phyloP scores from a whole-genome alignment of 2,113 vertebrate species.

The Aegotheles bennettii region DNA sequence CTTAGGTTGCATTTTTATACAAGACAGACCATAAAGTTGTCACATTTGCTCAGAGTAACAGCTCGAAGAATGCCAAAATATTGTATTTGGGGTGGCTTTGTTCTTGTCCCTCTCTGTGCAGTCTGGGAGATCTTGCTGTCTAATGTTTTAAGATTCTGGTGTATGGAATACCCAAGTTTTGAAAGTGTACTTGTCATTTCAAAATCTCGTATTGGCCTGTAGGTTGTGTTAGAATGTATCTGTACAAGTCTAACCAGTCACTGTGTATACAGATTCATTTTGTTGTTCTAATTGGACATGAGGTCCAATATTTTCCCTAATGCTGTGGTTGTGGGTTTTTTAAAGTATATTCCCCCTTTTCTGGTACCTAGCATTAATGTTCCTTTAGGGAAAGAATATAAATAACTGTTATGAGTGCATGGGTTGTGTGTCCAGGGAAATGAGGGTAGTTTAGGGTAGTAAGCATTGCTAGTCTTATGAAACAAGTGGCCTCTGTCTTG shows the following conservation, averaged over 20 bases:
- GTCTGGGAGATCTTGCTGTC: background rate
- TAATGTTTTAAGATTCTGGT: background rate
- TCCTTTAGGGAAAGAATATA: background rate
- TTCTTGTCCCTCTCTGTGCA: background rate
- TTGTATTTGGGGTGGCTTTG: background rate
- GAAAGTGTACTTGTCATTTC: background rate
- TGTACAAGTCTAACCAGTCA: background rate
- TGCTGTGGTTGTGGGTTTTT: background rate
- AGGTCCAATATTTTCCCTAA: background rate
- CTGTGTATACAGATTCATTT: background rate
- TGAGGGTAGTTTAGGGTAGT: background rate
- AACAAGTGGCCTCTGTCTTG: background rate
- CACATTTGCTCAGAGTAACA: background rate
- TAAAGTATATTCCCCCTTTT: background rate
- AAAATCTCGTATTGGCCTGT: background rate
- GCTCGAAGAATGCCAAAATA: background rate
- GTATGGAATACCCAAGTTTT: background rate
- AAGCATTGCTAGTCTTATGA: background rate
- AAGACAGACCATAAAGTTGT: background rate
- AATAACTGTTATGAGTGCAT: background rate
- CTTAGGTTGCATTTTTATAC: background rate
- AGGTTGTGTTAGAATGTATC: background rate
- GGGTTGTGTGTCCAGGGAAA: background rate
- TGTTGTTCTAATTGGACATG: background rate
- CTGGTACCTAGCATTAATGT: background rate